Evolutionary conservation across 2,888 invertebrate species (phyloP), one percentile per base, ranked within the genome.

Genomic region (Thecophora atra): DNA sequence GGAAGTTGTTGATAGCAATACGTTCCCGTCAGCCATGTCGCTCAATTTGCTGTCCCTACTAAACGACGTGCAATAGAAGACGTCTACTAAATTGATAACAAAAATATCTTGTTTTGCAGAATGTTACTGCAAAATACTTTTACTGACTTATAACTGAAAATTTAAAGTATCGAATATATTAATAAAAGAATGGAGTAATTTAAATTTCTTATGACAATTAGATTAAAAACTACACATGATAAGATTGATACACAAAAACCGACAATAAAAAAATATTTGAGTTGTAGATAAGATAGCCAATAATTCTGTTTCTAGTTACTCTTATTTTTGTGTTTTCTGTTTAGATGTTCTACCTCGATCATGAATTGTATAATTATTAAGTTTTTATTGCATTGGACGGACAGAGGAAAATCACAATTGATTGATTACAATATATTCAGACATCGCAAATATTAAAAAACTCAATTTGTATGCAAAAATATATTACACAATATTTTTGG

Each of bases 21-120:
- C 81, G 81, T 83, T 83, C 75, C 82, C 83, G 81, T 83, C 83
- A 77, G 84, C 83, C 83, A 83, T 83, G 69, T 58, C 42, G 19
- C 4, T 63, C 47, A 30, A 52, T 54, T 82, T 82, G 13, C 21
- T 24, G 28, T 17, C 37, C 58, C 58, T 44, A 37, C 37, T 37
- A 1, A 1, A 37, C 37, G 58, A 21, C 17, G 69, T 60, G 60
- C 60, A 51, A 60, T 30, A 21, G 17, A 60, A 60, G 24, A 13
- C 60, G 47, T 47, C 60, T 47, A 15, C 30, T 28, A n/a, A 28
- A 47, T 21, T 47, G 26, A 24, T 56, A 7, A 13, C 19, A 44
- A n/a, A 2, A 44, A 1, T 37, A n/a, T 5, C 19, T 67, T 17
- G 17, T 56, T 19, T 30, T 54, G 28, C 28, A 28, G 28, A 8